Base-by-base conservation (phyloP, 2,113 vertebrate genomes). In the Seriola aureovittata region DNA sequence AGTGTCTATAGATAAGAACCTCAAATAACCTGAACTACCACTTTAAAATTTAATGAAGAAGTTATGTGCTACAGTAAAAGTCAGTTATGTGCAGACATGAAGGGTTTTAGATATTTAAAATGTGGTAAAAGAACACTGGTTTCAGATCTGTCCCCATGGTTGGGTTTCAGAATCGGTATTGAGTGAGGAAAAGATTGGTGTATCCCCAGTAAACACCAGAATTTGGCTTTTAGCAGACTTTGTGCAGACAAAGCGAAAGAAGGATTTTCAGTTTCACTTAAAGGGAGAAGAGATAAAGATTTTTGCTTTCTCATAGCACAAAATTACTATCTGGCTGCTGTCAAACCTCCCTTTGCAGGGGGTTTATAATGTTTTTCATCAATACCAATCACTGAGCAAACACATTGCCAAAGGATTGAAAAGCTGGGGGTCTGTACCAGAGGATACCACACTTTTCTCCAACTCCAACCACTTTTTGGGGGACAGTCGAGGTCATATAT, bases 301-400 rank as follows among this genome's bases (percentile, higher is more conserved):
- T 71, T 71, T 25, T 76, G 34, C 55, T 80, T 14, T 71, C 58
- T 42, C 52, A 44, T 32, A 25, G 38, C 23, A 50, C 57, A 50
- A 29, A 66, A 70, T 63, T 63, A 67, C 71, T 54, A 42, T 83
- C 62, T 55, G 46, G n/a, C 23, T 14, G 7, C 44, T 42, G 38
- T 69, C 44, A 64, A 54, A 71, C 71, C 40, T 80, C 5, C 19
- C 58, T 60, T 36, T 75, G 52, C 40, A 46, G 63, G 59, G 8
- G 46, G 59, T 78, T 64, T 38, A 78, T 70, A 16, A 42, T 75
- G 63, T 54, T 81, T 74, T 40, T 87, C 76, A 87, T 91, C 80
- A 80, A 84, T 91, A 87, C 62, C 73, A 80, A 78, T 88, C 64
- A 63, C 71, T 0, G 62, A 75, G 21, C 16, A 73, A 81, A 84